Evolutionary conservation across 2,888 invertebrate species (phyloP), one percentile per base, ranked within the genome.

Genomic region (Operophtera brumata): DNA sequence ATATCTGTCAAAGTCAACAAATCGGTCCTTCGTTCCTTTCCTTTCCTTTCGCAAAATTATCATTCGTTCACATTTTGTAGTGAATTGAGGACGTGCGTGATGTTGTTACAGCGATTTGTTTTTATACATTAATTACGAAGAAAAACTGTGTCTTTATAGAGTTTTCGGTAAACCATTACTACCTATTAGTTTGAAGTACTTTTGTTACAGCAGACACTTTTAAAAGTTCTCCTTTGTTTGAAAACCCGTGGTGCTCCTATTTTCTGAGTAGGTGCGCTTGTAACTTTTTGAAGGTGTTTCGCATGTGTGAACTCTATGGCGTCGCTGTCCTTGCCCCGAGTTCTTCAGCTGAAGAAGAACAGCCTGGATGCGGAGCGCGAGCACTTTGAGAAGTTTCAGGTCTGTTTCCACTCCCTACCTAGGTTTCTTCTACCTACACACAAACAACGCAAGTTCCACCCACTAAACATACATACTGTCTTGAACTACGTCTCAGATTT

Each of bases 361-460:
- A 94, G 94, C 76, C 82, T 95, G 76, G 95, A 95, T 78, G 91
- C 93, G 64, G 95, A 96, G 82, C 91, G 95, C 50, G 96, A 96
- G 81, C 94, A 94, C 71, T 96, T 96, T 79, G 96, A 96, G 84
- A 96, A 95, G 83, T 93, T 93, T 75, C 95, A 95, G 94, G 96
- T 95, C 86, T 75, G 82, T 68, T 52, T 36, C 34, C 25, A 14
- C n/a, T n/a, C n/a, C n/a, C n/a, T n/a, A n/a, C n/a, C n/a, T n/a
- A n/a, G n/a, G n/a, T n/a, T n/a, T n/a, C n/a, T n/a, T n/a, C n/a
- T n/a, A n/a, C n/a, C n/a, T n/a, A n/a, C n/a, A n/a, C n/a, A 10
- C 10, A 36, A 37, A 37, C 37, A 2, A 37, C 13, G 6, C 13
- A 14, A 12, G n/a, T 41, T 41, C 20, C 20, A 20, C 2, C 20